Conservation (phyloP, 2,113 vertebrate genomes). For the Axis porcinus region DNA sequence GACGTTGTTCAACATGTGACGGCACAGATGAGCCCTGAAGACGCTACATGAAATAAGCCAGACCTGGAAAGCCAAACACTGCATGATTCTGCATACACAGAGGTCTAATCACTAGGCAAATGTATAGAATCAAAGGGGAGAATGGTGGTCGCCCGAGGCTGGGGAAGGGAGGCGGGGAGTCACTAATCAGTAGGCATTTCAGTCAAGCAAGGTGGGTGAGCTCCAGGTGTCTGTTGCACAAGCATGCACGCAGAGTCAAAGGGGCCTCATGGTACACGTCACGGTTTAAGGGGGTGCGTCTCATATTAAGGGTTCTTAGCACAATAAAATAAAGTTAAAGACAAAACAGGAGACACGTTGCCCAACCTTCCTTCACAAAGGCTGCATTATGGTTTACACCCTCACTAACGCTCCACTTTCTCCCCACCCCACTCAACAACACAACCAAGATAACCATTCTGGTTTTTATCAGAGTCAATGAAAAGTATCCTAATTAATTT, state of each 20-base stretch:
- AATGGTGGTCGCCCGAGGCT: not conserved
- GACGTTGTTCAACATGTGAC: not conserved
- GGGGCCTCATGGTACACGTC: rapidly evolving
- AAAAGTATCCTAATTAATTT: not conserved
- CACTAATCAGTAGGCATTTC: not conserved
- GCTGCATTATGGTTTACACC: not conserved
- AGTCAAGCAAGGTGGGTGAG: not conserved
- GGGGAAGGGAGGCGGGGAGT: no score
- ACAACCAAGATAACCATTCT: not conserved
- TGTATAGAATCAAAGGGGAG: not conserved
- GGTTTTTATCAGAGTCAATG: not conserved
- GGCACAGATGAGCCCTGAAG: not conserved
- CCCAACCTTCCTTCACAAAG: not conserved
- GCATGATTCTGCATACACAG: not conserved
- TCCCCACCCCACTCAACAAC: not conserved
- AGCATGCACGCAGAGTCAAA: rapidly evolving
- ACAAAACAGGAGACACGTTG: rapidly evolving
- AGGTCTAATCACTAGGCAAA: not conserved
- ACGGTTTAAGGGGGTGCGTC: not conserved
- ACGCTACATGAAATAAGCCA: not conserved
- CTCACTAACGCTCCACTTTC: not conserved
- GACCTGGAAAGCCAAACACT: not conserved
- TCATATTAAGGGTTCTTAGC: not conserved
- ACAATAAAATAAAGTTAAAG: not conserved
- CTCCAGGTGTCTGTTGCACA: not conserved